Conservation (phyloP, 2,113 vertebrate species). For the Nannospalax galili region DNA sequence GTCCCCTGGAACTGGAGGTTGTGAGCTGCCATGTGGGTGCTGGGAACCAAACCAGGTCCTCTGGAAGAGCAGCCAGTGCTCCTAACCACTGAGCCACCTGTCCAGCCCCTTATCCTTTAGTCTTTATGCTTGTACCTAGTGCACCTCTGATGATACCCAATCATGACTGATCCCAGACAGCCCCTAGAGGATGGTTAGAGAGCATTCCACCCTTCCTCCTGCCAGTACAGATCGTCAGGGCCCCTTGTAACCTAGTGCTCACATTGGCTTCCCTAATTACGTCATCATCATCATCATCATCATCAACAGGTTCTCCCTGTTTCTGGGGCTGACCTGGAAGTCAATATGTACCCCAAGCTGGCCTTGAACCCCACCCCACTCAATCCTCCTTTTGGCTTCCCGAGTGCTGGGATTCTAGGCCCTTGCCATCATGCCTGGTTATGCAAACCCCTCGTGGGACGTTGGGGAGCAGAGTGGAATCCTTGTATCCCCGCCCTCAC, state of each 20-base stretch:
- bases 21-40: no score
- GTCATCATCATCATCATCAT: background rate
- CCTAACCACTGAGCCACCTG: no score
- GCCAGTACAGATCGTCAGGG: background rate
- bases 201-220: background rate
- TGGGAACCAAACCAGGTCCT: no score
- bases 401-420: no score
- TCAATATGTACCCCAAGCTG: background rate
- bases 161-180: background rate
- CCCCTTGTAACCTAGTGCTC: no score
- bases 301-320: background rate
- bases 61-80: no score
- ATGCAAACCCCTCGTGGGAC: accelerated
- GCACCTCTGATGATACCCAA: background rate
- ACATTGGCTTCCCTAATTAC: background rate
- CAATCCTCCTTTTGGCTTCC: background rate
- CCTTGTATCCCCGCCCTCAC: accelerated
- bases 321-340: background rate
- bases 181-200: background rate
- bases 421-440: background rate
- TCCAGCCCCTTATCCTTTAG: accelerated
- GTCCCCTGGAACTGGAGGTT: no score
- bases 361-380: background rate
- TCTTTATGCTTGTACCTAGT: background rate
- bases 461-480: accelerated